Evolutionary conservation across 2,113 vertebrate genomes (phyloP).

Genomic region (Todiramphus chloris): DNA sequence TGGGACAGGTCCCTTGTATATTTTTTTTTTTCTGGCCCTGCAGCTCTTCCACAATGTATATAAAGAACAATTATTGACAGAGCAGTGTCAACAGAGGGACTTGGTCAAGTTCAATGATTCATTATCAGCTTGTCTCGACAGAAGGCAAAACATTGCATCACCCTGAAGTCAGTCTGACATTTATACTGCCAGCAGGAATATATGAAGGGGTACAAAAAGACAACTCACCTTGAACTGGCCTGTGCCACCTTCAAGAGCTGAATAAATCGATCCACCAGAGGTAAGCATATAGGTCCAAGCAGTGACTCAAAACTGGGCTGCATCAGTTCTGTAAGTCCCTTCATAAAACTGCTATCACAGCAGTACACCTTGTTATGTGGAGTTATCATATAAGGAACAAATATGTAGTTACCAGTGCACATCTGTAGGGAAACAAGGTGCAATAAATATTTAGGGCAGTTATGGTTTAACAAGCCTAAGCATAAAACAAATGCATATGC

Average conservation of each 20-base stretch:
- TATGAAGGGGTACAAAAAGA: neutral
- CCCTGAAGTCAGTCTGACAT: neutral
- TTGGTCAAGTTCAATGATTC: neutral
- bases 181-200: neutral
- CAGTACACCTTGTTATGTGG: constrained; percentile 97
- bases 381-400: constrained; percentile 96
- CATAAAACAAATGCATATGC: neutral
- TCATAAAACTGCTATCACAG: constrained; percentile 95
- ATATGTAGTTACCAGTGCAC: constrained; percentile 94
- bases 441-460: neutral
- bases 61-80: neutral
- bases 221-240: constrained; percentile 88
- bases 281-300: constrained; percentile 95
- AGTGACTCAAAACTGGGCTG: constrained; percentile 93
- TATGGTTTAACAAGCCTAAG: neutral
- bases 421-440: constrained; percentile 76
- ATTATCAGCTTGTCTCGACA: neutral
- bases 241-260: constrained; percentile 92
- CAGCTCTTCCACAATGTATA: neutral
- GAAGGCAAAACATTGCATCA: neutral
- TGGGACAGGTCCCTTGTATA: neutral
- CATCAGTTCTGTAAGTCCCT: constrained; percentile 95
- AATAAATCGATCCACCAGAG: constrained; percentile 91
- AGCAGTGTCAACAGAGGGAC: neutral
- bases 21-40: neutral